Evolutionary conservation across 2,797 vertebrate species (phyloP).

Genomic region (Peromyscus aztecus): DNA sequence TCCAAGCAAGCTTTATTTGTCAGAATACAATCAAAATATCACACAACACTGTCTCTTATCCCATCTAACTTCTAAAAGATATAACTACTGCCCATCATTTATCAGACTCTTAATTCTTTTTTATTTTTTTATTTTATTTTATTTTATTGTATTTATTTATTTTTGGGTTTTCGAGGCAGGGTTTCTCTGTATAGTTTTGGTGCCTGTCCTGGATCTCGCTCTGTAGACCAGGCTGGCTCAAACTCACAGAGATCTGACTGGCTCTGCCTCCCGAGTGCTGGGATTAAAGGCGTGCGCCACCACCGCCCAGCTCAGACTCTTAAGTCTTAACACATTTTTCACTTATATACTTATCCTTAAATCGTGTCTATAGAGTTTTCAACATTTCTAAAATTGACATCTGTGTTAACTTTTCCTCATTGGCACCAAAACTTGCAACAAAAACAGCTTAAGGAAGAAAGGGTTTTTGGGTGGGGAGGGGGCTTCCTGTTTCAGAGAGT

Average conservation of each 20-base stretch:
- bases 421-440: neutral
- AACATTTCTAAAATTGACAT: neutral
- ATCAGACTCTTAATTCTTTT: neutral
- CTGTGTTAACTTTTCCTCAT: neutral
- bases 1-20: too few relatives aligned
- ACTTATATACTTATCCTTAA: neutral
- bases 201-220: too few relatives aligned
- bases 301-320: neutral
- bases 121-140: too few relatives aligned
- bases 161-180: too few relatives aligned
- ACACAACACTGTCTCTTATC: neutral
- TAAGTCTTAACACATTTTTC: neutral
- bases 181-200: too few relatives aligned
- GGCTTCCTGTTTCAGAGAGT: neutral
- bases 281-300: too few relatives aligned
- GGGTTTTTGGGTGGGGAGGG: fast-evolving
- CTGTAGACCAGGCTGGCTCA: too few relatives aligned
- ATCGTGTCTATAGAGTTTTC: neutral
- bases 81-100: neutral
- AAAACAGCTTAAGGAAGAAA: neutral
- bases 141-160: too few relatives aligned
- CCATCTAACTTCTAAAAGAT: neutral
- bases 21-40: too few relatives aligned
- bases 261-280: too few relatives aligned
- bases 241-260: too few relatives aligned